Evolutionary conservation across 2,888 invertebrate species (phyloP), one percentile per base, ranked within the genome.

Genomic region (Hanleya hanleyi): DNA sequence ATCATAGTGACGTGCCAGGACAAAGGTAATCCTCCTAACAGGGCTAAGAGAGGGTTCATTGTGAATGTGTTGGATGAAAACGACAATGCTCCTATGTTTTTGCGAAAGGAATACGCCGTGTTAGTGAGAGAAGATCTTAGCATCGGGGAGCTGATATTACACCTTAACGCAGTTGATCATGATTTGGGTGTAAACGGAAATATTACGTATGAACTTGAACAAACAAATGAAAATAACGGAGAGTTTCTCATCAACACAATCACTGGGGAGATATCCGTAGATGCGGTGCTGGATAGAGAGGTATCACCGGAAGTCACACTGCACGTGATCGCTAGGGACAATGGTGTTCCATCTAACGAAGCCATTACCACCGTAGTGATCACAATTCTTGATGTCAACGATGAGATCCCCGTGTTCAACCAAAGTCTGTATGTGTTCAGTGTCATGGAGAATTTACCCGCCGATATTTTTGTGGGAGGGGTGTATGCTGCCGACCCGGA

Each of bases 121-220:
- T 15, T 33, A 18, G 32, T 69, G 26, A n/a, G n/a, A 6, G 69
- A 69, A 41, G 37, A 35, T 41, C 7, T 64, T 9, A 38, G 18
- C 6, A 33, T 38, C 12, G 69, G 62, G 3, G 22, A 15, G 4
- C 38, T 22, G 15, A 37, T 77, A 7, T 33, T 68, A n/a, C 51
- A 36, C 12, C 73, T 76, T 37, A 37, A 32, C 5, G 38, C 67
- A 0, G 94, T 95, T n/a, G 97, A 98, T 89, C 93, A 94, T 88
- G 97, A 98, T 91, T 96, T 96, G 87, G 97, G 97, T 0, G 91
- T 94, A 1, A 97, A 97, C 90, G 97, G 97, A 1, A 95, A 96
- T 79, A 96, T 97, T 36, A 49, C 62, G 12, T 81, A 79, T 0
- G 94, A 93, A 97, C 97, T 92, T 95, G 94, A 15, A 15, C 29